Conservation (phyloP, 2,797 vertebrate species). For the Onychomys arenicola region DNA sequence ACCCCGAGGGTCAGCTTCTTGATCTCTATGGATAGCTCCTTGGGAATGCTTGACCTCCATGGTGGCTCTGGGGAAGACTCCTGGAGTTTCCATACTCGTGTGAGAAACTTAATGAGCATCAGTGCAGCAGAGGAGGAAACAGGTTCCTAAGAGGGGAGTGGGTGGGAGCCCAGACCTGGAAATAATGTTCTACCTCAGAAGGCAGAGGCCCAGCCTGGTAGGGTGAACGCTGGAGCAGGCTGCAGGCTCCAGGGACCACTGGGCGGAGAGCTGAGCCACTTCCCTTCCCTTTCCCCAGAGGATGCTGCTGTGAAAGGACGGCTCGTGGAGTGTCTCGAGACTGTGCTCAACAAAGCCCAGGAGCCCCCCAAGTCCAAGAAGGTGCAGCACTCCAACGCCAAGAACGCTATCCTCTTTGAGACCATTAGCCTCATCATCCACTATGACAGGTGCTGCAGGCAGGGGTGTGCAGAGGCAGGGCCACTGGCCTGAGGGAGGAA, state of each 20-base stretch:
- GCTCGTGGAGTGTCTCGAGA: slow-evolving; percentile 86
- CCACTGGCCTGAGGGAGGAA: not conserved
- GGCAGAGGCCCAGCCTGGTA: not conserved
- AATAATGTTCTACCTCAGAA: accelerated
- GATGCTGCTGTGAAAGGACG: slow-evolving; percentile 87
- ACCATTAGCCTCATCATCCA: slow-evolving; percentile 88
- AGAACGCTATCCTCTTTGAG: slow-evolving; percentile 87
- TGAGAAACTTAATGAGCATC: not conserved
- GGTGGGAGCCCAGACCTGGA: not conserved
- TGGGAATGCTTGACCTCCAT: not conserved
- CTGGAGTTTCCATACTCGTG: not conserved
- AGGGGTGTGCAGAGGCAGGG: not conserved
- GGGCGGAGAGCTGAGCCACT: not conserved
- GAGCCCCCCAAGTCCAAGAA: slow-evolving; percentile 88
- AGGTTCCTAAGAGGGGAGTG: not conserved
- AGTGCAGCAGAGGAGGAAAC: not conserved
- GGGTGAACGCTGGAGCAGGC: accelerated
- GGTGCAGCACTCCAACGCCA: slow-evolving; percentile 87
- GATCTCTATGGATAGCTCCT: accelerated
- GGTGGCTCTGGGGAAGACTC: not conserved
- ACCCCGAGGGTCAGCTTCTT: too few species aligned
- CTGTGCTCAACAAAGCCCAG: slow-evolving; percentile 87
- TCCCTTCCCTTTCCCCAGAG: slow-evolving; percentile 71
- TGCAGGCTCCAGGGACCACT: not conserved
- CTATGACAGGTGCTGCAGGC: slow-evolving; percentile 83